Conservation (phyloP, 2,797 vertebrate genomes). For the Micropoecilia bifurca region DNA sequence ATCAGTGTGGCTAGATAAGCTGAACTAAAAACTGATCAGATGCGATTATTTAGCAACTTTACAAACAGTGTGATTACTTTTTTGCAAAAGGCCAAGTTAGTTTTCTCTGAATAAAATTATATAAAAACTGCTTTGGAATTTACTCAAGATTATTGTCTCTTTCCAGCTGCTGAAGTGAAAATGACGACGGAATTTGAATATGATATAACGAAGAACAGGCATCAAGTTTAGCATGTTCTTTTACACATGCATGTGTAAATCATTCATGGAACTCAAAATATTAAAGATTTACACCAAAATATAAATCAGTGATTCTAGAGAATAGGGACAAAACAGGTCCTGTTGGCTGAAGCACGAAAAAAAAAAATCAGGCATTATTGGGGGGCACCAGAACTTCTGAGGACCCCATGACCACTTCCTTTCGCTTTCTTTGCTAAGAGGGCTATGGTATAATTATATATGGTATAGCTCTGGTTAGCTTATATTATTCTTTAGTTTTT, state of each 20-base stretch:
- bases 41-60: background rate
- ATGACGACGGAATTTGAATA: background rate
- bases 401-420: too few species aligned
- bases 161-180: background rate
- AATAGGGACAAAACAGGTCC: too few species aligned
- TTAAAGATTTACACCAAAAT: background rate
- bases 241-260: background rate
- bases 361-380: too few species aligned
- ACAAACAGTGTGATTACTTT: background rate
- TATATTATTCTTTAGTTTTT: too few species aligned
- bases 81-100: background rate
- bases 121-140: background rate
- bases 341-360: too few species aligned
- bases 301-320: too few species aligned
- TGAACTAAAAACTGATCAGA: background rate
- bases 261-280: background rate
- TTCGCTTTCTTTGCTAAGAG: too few species aligned
- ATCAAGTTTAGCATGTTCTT: background rate
- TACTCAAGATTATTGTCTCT: background rate
- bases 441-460: too few species aligned
- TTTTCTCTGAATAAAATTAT: background rate
- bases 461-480: too few species aligned
- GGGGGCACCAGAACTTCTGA: too few species aligned
- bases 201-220: background rate
- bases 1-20: background rate